phyloP scores from a whole-genome alignment of 1,140 invertebrate genomes.

The Orchesella cincta region DNA sequence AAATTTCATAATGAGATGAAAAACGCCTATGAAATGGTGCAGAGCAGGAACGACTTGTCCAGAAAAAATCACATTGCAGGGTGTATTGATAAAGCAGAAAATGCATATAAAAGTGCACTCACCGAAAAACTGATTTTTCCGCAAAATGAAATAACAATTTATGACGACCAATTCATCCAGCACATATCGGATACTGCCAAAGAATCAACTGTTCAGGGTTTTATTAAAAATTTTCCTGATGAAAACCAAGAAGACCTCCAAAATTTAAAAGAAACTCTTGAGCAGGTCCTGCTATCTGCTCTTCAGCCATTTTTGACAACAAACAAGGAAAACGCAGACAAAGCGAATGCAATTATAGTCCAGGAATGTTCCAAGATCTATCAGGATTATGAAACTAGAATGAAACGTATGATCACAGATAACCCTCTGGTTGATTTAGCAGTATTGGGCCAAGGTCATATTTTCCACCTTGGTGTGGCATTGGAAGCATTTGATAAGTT shows the following conservation, averaged over 20 bases:
- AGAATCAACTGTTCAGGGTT: neutral
- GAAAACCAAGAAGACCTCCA: neutral
- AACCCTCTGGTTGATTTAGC: neutral
- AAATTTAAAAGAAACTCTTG: neutral
- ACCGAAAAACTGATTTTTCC: neutral
- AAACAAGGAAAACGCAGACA: neutral
- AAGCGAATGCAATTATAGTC: neutral
- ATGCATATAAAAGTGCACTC: neutral
- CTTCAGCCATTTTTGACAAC: neutral
- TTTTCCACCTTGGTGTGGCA: neutral
- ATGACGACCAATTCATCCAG: neutral
- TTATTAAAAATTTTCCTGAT: neutral
- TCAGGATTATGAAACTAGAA: neutral
- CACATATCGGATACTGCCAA: neutral
- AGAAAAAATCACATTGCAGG: neutral
- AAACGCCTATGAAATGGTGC: neutral
- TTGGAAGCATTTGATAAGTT: neutral
- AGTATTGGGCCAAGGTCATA: neutral
- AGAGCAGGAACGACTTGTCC: neutral
- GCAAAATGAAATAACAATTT: too few relatives aligned
- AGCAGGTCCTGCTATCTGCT: neutral
- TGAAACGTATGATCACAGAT: neutral
- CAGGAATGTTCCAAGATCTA: neutral
- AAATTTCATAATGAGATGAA: neutral
- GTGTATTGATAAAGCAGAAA: neutral